These are phyloP conservation scores for Actinopyga echinites DNA, from an alignment of 53 echinoderm and acorn worm species.

Conservation along the genomic window DNA sequence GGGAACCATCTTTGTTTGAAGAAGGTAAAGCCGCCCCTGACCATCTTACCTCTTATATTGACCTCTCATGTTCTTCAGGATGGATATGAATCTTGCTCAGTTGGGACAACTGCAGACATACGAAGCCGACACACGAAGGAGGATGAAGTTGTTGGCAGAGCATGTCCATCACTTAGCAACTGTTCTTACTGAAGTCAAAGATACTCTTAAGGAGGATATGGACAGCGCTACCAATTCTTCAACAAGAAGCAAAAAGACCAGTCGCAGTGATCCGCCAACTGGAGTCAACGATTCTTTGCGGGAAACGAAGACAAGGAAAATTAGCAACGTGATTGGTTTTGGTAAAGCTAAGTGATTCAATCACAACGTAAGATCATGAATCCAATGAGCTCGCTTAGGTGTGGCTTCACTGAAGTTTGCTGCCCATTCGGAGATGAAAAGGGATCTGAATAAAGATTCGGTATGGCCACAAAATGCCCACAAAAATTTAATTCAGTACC, in stretches of 20 bases:
- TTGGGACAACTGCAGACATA: background rate
- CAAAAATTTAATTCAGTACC: too few relatives aligned
- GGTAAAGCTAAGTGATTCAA: constrained; percentile 25
- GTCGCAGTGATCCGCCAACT: background rate
- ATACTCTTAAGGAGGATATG: background rate
- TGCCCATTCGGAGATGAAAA: too few relatives aligned
- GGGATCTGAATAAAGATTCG: too few relatives aligned
- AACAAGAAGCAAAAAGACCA: background rate
- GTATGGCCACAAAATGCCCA: too few relatives aligned
- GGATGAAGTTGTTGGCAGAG: constrained; percentile 5
- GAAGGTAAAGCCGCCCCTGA: too few relatives aligned
- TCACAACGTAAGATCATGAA: background rate
- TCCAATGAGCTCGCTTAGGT: too few relatives aligned
- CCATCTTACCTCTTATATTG: background rate
- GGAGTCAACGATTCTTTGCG: too few relatives aligned
- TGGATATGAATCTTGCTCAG: constrained; percentile 16
- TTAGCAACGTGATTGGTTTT: constrained; percentile 26
- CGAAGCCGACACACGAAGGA: constrained; percentile 9
- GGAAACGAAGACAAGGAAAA: background rate
- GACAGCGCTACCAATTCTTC: background rate
- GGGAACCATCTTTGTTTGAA: too few relatives aligned
- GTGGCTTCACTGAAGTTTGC: too few relatives aligned
- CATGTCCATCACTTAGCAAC: constrained; percentile 5
- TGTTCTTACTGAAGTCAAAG: background rate
- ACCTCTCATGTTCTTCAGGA: background rate